These are phyloP conservation scores for Elgaria multicarinata DNA, from an alignment of 2,113 vertebrate genomes.

Conservation along the genomic window DNA sequence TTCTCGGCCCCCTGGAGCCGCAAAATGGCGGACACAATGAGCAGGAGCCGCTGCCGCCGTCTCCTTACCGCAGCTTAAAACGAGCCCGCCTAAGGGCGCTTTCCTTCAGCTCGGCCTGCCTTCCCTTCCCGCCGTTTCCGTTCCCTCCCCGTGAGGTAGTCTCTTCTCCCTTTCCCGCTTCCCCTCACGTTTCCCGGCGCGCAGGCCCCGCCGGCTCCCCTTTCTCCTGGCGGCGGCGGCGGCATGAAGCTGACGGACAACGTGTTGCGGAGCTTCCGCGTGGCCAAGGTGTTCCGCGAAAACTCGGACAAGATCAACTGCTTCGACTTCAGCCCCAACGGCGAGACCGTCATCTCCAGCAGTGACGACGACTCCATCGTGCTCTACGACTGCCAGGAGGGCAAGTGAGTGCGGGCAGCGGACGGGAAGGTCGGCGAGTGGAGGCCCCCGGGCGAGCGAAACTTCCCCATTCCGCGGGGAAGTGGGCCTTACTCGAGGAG, in stretches of 20 bases:
- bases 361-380: slow-evolving; percentile 98
- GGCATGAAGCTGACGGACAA: slow-evolving; percentile 98
- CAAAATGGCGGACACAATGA: slow-evolving; percentile 81
- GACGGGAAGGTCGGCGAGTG: too few species aligned
- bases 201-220: background rate
- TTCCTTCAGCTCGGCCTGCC: background rate
- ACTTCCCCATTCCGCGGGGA: background rate
- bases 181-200: slow-evolving; percentile 18
- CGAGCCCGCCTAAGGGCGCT: background rate
- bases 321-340: slow-evolving; percentile 97
- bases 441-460: background rate
- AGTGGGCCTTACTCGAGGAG: background rate
- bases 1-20: slow-evolving; percentile 38
- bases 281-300: slow-evolving; percentile 98
- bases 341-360: slow-evolving; percentile 97
- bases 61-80: slow-evolving; percentile 47
- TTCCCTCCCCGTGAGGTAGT: background rate
- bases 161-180: background rate
- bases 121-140: background rate
- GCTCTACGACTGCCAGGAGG: slow-evolving; percentile 98
- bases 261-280: slow-evolving; percentile 98
- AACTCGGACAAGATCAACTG: slow-evolving; percentile 99
- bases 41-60: background rate
- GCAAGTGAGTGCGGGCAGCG: slow-evolving; percentile 88
- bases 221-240: slow-evolving; percentile 38